A percentile compares a stretch with the other conserved stretches of the same genome.
phyloP scores from a whole-genome alignment of 2,888 invertebrate species.

The Aproaerema taeniolella region DNA sequence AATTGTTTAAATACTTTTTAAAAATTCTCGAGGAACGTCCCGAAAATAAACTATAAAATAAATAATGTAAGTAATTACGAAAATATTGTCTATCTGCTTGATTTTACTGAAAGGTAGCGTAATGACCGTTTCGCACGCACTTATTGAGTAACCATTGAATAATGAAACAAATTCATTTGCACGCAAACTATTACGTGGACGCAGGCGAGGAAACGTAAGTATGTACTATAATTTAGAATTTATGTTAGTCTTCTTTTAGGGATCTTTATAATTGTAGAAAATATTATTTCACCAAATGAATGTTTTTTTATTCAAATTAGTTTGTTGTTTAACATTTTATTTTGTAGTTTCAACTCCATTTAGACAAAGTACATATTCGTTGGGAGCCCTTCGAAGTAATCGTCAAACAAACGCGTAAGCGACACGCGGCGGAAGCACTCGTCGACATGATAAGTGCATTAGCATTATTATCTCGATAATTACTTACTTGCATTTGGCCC shows the following conservation, averaged over 20 bases:
- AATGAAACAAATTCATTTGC: slow-evolving; percentile 40
- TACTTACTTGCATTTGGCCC: slow-evolving; percentile 74
- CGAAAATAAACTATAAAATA: too few species aligned
- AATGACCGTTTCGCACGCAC: slow-evolving; percentile 31
- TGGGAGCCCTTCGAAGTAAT: slow-evolving; percentile 31
- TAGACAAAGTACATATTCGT: slow-evolving; percentile 14
- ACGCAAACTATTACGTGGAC: slow-evolving; percentile 32
- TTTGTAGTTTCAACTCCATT: too few species aligned
- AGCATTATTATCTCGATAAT: slow-evolving; percentile 77
- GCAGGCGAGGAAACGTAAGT: slow-evolving; percentile 31
- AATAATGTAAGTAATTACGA: too few species aligned
- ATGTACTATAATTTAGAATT: slow-evolving; percentile 12
- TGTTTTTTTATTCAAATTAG: too few species aligned
- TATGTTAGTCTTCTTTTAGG: too few species aligned
- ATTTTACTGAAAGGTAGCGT: slow-evolving; percentile 1
- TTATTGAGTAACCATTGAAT: slow-evolving; percentile 34
- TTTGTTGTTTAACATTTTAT: too few species aligned
- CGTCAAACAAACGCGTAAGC: slow-evolving; percentile 38
- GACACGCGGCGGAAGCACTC: slow-evolving; percentile 62
- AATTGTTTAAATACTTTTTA: too few species aligned
- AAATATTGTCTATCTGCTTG: background rate
- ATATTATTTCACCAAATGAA: too few species aligned
- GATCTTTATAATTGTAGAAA: too few species aligned
- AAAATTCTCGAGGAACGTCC: too few species aligned
- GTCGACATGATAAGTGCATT: slow-evolving; percentile 76